Evolutionary conservation across 2,797 vertebrate species (phyloP), one percentile per base, ranked within the genome.

Genomic region (Staurois parvus): DNA sequence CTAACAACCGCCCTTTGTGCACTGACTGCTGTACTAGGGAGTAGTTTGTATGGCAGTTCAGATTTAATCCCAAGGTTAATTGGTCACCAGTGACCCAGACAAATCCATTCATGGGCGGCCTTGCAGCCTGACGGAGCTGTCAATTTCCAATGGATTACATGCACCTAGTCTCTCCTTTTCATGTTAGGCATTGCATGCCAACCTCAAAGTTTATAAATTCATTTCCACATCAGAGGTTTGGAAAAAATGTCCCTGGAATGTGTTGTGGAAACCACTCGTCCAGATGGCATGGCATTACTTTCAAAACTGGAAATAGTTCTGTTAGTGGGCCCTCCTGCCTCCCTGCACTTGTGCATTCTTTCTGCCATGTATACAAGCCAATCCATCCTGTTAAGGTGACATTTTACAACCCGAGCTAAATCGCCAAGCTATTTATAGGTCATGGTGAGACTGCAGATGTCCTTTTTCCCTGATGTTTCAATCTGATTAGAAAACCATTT

Each of bases 231-330:
- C 68, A 37, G 45, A 81, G 74, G 62, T 86, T 86, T 92, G 93
- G 90, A 93, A 93, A 91, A 90, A 93, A 90, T 85, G 87, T 92
- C 89, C 88, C 91, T 93, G 90, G 88, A 87, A 92, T 91, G 88
- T 88, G 92, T 93, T 92, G 89, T 93, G 91, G 91, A 94, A 94
- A 91, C 89, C 92, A 78, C 90, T 90, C 85, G 89, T 91, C 90
- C 90, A 91, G 90, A 92, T 90, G 78, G 80, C 88, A 88, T 29
- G 67, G 81, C 77, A 79, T 88, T 87, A 87, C 90, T 91, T 91
- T 90, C 89, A 77, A 89, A 88, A 89, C 89, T 90, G 89, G 88
- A 92, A 92, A 92, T 92, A 89, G 88, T 91, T 91, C 88, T 88
- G 88, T 88, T 89, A 89, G 91, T 89, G 89, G 88, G 88, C 85